Percentiles rank a stretch among this genome's conserved stretches.
These are phyloP conservation scores for Apamea monoglypha DNA, from an alignment of 2,888 invertebrate genomes.

Conservation along the genomic window DNA sequence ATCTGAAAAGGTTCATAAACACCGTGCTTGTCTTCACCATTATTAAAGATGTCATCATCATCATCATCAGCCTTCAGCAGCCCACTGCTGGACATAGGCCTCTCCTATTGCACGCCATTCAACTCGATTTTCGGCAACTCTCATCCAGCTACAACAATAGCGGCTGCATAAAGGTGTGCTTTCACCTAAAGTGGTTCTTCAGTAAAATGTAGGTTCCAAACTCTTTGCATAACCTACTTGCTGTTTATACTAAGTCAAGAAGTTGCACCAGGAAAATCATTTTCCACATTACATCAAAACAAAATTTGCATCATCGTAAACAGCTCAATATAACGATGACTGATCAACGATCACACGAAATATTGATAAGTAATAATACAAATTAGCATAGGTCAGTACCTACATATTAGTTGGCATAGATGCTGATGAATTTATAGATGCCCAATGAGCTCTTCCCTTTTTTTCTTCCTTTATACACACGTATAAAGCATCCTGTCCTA, in stretches of 20 bases:
- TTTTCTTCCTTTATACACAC: no score
- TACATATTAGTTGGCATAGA: no score
- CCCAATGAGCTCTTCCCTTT: no score
- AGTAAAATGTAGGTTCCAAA: background rate
- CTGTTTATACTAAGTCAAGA: background rate
- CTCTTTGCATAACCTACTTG: no score
- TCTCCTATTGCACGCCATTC: no score
- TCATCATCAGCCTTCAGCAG: no score
- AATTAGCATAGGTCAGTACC: background rate
- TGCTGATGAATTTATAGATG: no score
- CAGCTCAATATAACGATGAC: background rate
- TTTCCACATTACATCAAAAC: background rate
- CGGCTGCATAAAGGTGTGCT: no score
- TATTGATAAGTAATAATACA: background rate
- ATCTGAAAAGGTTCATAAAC: background rate
- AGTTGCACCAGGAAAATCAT: background rate
- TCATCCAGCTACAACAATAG: no score
- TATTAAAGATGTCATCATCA: background rate
- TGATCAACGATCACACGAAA: background rate
- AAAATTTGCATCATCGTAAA: conserved; percentile 1
- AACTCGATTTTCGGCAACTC: no score
- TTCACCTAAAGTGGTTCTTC: background rate
- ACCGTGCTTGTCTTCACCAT: background rate
- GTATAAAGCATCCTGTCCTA: no score
- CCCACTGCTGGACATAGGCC: no score